Evolutionary conservation across 2,113 vertebrate genomes (phyloP).

Genomic region (Sciurus niger): DNA sequence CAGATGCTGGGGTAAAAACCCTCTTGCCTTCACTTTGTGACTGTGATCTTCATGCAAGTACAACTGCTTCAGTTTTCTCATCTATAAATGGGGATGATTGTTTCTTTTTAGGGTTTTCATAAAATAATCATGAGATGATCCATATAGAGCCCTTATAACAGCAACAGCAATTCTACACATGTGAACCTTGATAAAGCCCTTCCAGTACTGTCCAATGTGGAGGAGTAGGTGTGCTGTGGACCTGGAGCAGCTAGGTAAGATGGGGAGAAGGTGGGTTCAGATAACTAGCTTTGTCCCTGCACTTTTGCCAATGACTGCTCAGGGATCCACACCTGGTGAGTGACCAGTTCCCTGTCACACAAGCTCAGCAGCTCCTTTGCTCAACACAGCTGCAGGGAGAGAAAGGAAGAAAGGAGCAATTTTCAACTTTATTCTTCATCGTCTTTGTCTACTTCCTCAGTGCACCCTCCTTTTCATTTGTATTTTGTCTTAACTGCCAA

Average conservation of each 20-base stretch:
- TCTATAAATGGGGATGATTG: background rate
- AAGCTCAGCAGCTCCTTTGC: slow-evolving; percentile 8
- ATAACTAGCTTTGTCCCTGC: background rate
- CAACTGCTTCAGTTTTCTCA: background rate
- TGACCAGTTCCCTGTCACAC: background rate
- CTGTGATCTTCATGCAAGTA: background rate
- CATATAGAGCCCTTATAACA: background rate
- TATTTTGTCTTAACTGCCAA: slow-evolving; percentile 70
- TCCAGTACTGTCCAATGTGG: background rate
- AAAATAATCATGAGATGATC: background rate
- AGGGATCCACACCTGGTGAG: background rate
- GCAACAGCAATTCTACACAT: background rate
- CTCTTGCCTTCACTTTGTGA: background rate
- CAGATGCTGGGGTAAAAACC: background rate
- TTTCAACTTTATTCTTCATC: slow-evolving; percentile 57
- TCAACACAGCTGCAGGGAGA: background rate
- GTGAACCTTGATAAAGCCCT: background rate
- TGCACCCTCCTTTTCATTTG: slow-evolving; percentile 41
- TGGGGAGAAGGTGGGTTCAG: background rate
- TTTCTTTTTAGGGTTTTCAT: background rate
- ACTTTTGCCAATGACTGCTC: background rate
- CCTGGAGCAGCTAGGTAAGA: background rate
- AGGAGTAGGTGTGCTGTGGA: background rate
- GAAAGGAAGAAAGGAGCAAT: slow-evolving; percentile 14
- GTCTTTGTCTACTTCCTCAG: slow-evolving; percentile 49